Evolutionary conservation across 1,140 invertebrate genomes (phyloP).

Genomic region (Oncopeltus fasciatus): DNA sequence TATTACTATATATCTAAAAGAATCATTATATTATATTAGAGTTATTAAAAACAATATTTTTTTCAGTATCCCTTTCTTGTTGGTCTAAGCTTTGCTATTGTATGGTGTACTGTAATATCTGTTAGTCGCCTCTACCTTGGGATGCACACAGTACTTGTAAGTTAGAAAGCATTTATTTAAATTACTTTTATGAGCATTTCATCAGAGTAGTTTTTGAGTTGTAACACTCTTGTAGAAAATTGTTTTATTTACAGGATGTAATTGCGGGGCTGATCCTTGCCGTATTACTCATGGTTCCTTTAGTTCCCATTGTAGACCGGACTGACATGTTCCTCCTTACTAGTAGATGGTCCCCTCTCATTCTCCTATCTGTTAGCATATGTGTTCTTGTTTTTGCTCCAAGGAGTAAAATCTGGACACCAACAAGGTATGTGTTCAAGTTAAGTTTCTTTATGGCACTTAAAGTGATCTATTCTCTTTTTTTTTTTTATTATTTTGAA

Average conservation of each 20-base stretch:
- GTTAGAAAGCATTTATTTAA: conserved; percentile 22
- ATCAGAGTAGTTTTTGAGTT: not conserved
- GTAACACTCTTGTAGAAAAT: not conserved
- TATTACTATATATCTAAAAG: no score
- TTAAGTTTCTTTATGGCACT: not conserved
- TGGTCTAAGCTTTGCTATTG: conserved; percentile 32
- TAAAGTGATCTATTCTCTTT: no score
- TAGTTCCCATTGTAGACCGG: conserved; percentile 56
- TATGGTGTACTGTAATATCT: conserved; percentile 64
- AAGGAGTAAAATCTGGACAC: conserved; percentile 61
- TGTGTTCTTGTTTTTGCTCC: conserved; percentile 55
- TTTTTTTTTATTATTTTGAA: no score
- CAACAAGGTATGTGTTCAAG: conserved; percentile 44
- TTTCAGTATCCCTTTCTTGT: conserved; percentile 36
- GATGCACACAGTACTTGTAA: conserved; percentile 77
- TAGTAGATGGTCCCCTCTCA: conserved; percentile 45
- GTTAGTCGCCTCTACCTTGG: conserved; percentile 76
- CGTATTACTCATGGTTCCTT: conserved; percentile 45
- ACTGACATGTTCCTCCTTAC: conserved; percentile 59
- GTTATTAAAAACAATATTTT: no score
- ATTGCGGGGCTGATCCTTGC: conserved; percentile 55
- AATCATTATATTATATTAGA: no score
- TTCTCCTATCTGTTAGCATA: conserved; percentile 46
- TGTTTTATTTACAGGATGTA: conserved; percentile 51
- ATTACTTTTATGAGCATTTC: not conserved